Evolutionary conservation across 2,797 vertebrate species (phyloP).

Genomic region (Rhinogobio ventralis): DNA sequence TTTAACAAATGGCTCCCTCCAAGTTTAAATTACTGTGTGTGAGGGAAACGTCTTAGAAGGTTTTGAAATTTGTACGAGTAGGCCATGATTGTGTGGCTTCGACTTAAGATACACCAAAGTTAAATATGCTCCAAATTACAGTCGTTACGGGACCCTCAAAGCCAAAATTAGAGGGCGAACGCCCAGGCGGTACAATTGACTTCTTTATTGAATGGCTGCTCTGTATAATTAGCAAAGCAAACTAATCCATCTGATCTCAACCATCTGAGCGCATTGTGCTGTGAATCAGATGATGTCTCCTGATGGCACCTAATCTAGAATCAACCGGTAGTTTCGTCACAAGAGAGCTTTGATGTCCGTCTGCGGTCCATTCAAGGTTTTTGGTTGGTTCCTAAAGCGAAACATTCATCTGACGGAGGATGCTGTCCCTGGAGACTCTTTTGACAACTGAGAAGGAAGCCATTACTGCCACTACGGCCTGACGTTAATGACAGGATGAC

Average conservation of each 20-base stretch:
- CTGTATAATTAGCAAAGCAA: constrained; percentile 58
- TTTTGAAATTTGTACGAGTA: constrained; percentile 35
- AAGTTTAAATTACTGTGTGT: constrained; percentile 49
- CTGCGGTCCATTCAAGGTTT: constrained; percentile 13
- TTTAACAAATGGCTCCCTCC: constrained; percentile 34
- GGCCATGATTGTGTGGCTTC: constrained; percentile 50
- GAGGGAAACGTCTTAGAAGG: constrained; percentile 27
- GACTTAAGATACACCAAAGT: constrained; percentile 43
- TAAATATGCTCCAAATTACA: constrained; percentile 56
- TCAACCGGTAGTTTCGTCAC: not conserved
- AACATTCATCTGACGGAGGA: constrained; percentile 14
- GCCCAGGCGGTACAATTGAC: constrained; percentile 21
- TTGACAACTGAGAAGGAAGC: constrained; percentile 37
- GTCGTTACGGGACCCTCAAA: constrained; percentile 43
- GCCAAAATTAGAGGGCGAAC: constrained; percentile 53
- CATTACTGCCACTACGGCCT: constrained; percentile 14
- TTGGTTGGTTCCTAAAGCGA: not conserved
- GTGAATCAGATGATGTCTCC: not conserved
- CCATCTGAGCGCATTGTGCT: constrained; percentile 5
- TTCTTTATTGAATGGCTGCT: constrained; percentile 47
- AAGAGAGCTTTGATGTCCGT: constrained; percentile 9
- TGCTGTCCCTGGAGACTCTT: constrained; percentile 16
- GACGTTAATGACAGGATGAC: constrained; percentile 32
- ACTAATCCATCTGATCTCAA: constrained; percentile 49
- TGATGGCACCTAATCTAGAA: not conserved